Evolutionary conservation across 53 echinoderm and acorn worm genomes (phyloP).

Genomic region (Hippasteria phrygiana): DNA sequence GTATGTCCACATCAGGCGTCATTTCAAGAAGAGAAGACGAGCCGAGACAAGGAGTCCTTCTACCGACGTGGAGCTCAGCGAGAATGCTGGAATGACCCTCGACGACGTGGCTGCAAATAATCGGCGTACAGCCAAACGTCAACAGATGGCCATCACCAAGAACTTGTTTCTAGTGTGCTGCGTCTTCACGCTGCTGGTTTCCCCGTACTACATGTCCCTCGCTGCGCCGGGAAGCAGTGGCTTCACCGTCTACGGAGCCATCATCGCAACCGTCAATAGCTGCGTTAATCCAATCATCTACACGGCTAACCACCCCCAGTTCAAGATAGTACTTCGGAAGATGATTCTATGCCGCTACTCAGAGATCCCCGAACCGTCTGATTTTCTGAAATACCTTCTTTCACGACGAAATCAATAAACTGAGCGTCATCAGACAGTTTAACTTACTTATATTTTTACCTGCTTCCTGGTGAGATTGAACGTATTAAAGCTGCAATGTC

Average conservation of each 20-base stretch:
- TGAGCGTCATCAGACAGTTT: no score
- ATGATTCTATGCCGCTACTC: slow-evolving; percentile 18
- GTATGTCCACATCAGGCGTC: slow-evolving; percentile 66
- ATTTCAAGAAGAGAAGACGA: slow-evolving; percentile 13
- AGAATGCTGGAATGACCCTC: background rate
- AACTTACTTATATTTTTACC: no score
- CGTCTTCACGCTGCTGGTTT: slow-evolving; percentile 7
- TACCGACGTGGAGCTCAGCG: background rate
- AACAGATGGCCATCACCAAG: slow-evolving; percentile 56
- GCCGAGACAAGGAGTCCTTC: background rate
- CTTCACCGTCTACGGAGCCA: slow-evolving; percentile 7
- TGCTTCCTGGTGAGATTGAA: no score
- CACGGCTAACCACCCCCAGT: slow-evolving; percentile 48
- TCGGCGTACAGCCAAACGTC: background rate
- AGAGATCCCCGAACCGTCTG: slow-evolving; percentile 49
- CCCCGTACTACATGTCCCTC: slow-evolving; percentile 47
- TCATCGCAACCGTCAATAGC: slow-evolving; percentile 19
- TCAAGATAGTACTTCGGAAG: slow-evolving; percentile 34
- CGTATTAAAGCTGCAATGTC: no score
- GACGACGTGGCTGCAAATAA: background rate
- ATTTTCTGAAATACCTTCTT: slow-evolving; percentile 22
- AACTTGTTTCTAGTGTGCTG: slow-evolving; percentile 48
- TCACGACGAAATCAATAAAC: background rate
- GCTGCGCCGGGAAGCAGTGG: background rate
- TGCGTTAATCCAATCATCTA: slow-evolving; percentile 43